A percentile compares a stretch with the other conserved stretches of the same genome.
These are phyloP conservation scores for Penaeus vannamei DNA, from an alignment of 1,140 invertebrate genomes.

Conservation along the genomic window DNA sequence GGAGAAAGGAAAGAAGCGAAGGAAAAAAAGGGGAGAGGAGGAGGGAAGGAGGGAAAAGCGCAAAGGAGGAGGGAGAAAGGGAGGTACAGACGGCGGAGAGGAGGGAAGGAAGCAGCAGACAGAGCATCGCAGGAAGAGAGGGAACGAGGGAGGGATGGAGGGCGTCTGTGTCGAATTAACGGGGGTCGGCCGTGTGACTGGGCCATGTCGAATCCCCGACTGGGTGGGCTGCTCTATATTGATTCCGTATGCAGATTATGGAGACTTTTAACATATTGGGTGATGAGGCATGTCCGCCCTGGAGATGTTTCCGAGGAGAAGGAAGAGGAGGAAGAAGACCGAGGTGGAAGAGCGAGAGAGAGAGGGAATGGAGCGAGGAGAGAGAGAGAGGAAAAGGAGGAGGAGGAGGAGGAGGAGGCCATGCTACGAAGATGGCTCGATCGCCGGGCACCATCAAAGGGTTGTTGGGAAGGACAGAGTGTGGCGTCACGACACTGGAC, in stretches of 20 bases:
- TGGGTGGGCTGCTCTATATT: conserved; percentile 30
- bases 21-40: not conserved
- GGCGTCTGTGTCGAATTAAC: not conserved
- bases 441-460: too few relatives aligned
- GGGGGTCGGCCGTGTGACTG: not conserved
- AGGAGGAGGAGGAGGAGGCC: not conserved
- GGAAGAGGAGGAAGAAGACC: not conserved
- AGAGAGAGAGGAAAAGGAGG: not conserved
- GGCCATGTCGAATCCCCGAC: conserved; percentile 3
- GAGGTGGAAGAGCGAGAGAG: not conserved
- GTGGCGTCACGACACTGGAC: too few relatives aligned
- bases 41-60: not conserved
- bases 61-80: not conserved
- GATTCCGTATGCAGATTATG: conserved; percentile 24
- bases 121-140: not conserved
- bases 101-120: not conserved
- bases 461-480: too few relatives aligned
- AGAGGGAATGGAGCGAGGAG: not conserved
- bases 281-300: conserved; percentile 6
- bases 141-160: not conserved
- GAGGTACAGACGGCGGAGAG: not conserved
- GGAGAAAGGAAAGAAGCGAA: not conserved
- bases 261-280: conserved; percentile 30
- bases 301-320: not conserved
- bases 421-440: too few relatives aligned